Base-by-base conservation (phyloP, 2,888 invertebrate genomes). In the Stegophylla sp. region DNA sequence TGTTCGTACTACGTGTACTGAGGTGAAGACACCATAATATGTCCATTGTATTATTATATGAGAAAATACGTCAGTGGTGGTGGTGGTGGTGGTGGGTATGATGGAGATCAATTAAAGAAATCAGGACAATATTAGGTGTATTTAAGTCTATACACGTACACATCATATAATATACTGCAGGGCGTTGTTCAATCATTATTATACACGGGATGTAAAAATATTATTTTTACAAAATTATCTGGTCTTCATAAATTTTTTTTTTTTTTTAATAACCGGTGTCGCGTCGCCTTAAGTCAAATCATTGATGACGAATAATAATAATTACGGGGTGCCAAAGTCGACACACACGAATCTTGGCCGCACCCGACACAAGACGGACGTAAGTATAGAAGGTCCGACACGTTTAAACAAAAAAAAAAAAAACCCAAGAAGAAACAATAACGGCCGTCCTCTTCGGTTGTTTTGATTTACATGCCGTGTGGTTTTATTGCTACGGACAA, bases 321-420 rank as follows among this genome's bases (percentile, higher is more conserved):
- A 69, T 48, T 69, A 69, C 69, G 28, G 28, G 69, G 69, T 69
- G 69, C n/a, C 66, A 26, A 66, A 66, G 45, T 23, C 66, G 23
- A 66, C 23, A 23, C 23, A 26, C 66, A 43, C 43, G 43, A 43
- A 64, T 7, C 59, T 26, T 15, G 28, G 5, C 5, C 15, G 0
- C 15, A 3, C 15, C 59, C 59, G 26, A 9, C 15, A 56, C 13
- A 7, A n/a, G 34, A 34, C 34, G 34, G n/a, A 34, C 34, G 34
- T n/a, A n/a, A n/a, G n/a, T n/a, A n/a, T n/a, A 34, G 34, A 7
- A 34, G 34, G 34, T 34, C 34, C 34, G 34, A 34, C 34, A 7
- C 34, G 34, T 34, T 34, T 3, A n/a, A n/a, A n/a, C n/a, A n/a
- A n/a, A n/a, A n/a, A n/a, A n/a, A n/a, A n/a, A n/a, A n/a, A 34